A percentile compares a stretch with the other conserved stretches of the same genome.
Conservation (phyloP, 2,888 invertebrate genomes). For the Conus canariensis region DNA sequence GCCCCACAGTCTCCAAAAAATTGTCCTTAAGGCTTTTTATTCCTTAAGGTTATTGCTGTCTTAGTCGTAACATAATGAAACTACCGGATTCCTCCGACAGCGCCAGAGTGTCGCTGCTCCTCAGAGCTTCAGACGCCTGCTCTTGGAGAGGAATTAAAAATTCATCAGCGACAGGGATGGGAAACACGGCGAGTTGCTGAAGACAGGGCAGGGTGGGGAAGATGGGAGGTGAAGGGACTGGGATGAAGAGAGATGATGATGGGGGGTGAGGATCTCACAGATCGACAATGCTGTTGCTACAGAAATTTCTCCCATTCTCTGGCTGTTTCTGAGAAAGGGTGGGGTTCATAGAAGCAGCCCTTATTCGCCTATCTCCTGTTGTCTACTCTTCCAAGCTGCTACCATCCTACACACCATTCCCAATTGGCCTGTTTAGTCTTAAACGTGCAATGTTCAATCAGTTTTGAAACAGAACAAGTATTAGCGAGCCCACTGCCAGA, state of each 20-base stretch:
- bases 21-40: neutral
- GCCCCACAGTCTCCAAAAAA: too few relatives aligned
- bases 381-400: too few relatives aligned
- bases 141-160: neutral
- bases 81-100: neutral
- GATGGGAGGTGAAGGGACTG: neutral
- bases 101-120: neutral
- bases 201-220: neutral
- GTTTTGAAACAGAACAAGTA: too few relatives aligned
- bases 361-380: too few relatives aligned
- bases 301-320: too few relatives aligned
- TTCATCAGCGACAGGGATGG: conserved; percentile 4
- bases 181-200: neutral
- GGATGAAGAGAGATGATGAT: neutral
- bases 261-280: neutral
- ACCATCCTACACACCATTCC: too few relatives aligned
- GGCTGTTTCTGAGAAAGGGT: too few relatives aligned
- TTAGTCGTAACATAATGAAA: neutral
- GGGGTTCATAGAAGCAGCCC: too few relatives aligned
- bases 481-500: too few relatives aligned
- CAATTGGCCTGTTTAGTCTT: too few relatives aligned
- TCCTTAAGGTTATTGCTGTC: conserved; percentile 25
- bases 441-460: too few relatives aligned
- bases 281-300: too few relatives aligned
- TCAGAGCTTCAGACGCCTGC: neutral